Base-by-base conservation (phyloP, 2,888 invertebrate species). In the Synanthedon myopaeformis region DNA sequence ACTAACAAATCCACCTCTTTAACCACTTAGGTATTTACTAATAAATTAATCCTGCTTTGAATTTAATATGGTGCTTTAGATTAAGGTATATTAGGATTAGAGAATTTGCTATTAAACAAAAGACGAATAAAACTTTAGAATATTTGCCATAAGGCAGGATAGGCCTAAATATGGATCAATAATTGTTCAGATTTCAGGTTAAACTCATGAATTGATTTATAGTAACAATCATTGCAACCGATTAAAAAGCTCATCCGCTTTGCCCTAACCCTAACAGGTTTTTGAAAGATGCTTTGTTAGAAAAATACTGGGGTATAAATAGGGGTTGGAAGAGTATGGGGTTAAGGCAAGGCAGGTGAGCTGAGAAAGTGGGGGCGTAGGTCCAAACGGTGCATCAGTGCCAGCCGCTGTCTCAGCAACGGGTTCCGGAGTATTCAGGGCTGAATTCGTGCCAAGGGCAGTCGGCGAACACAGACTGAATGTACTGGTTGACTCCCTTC, bases 401-500 rank as follows among this genome's bases (percentile, higher is more conserved):
- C 95, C 96, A 56, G 95, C 96, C 61, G 95, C 96, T 78, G 95
- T 96, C 60, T 92, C 94, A 70, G 92, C 96, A 70, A 92, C 94
- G 57, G 94, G 94, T 60, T 90, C 93, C 59, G 94, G 93, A 52
- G 92, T 92, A 58, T 96, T 95, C 85, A 92, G 93, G 59, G 96
- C 97, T 3, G 96, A 98, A 79, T 98, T 98, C 79, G 93, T 94
- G 58, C 97, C 98, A 11, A 89, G 93, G 63, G 92, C 94, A 52
- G 97, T 97, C 57, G 97, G 97, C 51, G 96, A 97, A 70, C 97
- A 98, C 79, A 91, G 94, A 57, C 94, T 98, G 58, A 93, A 95
- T 66, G 95, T 97, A 58, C 92, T 92, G 56, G 94, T 96, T 58
- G 93, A 92, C 73, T 93, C 93, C 60, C 81, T 91, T 66, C 93